A percentile compares a stretch with the other conserved stretches of the same genome.
These are phyloP conservation scores for Acanthornis magna DNA, from an alignment of 2,797 vertebrate genomes.

Conservation along the genomic window DNA sequence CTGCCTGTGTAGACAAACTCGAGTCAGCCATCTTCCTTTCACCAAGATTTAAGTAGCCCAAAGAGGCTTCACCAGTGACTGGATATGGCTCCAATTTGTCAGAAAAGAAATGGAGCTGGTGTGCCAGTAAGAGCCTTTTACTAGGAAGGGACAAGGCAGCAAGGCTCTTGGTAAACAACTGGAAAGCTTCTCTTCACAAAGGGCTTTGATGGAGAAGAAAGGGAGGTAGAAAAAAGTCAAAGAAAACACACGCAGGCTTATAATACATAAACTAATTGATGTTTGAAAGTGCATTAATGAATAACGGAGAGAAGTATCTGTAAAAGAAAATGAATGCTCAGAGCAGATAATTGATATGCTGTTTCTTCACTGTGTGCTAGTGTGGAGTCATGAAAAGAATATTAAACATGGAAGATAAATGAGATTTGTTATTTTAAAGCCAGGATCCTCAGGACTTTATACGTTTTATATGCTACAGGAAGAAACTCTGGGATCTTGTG, in stretches of 20 bases:
- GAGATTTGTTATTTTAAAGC: slow-evolving; percentile 34
- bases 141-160: neutral
- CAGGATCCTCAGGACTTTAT: neutral
- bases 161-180: neutral
- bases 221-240: neutral
- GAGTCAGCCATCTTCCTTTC: neutral
- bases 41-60: neutral
- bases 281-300: slow-evolving; percentile 45
- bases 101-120: neutral
- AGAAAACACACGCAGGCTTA: neutral
- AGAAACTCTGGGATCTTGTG: neutral
- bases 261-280: slow-evolving; percentile 38
- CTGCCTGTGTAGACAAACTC: neutral
- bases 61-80: neutral
- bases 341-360: slow-evolving; percentile 53
- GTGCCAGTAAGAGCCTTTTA: neutral
- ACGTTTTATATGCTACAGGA: neutral
- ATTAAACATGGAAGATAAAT: slow-evolving; percentile 51
- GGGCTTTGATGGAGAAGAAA: slow-evolving; percentile 12
- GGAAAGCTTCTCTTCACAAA: neutral
- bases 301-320: neutral
- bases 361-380: neutral
- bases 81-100: fast-evolving
- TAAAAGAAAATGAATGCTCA: slow-evolving; percentile 48
- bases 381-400: slow-evolving; percentile 25